Evolutionary conservation across 64 coral and sea anemone genomes (phyloP).

Genomic region (Hydrozoanthus tunicans): DNA sequence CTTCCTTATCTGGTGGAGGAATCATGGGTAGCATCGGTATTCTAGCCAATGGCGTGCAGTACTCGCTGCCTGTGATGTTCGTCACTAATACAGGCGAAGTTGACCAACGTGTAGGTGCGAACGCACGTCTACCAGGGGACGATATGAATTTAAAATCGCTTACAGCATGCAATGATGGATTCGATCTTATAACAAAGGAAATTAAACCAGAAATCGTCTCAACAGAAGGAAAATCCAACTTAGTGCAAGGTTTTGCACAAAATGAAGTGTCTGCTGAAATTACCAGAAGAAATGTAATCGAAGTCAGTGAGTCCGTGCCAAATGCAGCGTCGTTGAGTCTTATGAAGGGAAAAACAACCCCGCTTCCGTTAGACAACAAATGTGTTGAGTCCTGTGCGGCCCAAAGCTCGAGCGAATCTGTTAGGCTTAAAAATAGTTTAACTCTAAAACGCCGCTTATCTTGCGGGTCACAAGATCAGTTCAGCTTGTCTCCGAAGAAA

Average conservation of each 20-base stretch:
- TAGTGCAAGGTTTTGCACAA: background rate
- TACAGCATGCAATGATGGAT: background rate
- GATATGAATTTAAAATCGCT: background rate
- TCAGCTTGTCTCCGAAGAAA: background rate
- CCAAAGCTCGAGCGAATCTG: background rate
- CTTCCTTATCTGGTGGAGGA: slow-evolving; percentile 40
- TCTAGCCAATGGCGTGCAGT: slow-evolving; percentile 44
- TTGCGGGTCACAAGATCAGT: background rate
- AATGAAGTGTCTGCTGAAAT: background rate
- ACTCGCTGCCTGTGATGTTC: slow-evolving; percentile 21
- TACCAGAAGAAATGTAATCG: too few species aligned
- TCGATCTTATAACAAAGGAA: background rate
- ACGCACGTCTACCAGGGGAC: background rate
- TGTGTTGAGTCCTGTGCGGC: too few species aligned
- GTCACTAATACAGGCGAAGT: background rate
- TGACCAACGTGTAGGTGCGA: background rate
- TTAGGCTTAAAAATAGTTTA: background rate
- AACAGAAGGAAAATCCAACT: background rate
- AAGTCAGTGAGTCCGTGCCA: background rate
- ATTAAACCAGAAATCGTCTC: background rate
- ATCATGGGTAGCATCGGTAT: slow-evolving; percentile 62
- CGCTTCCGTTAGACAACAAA: background rate
- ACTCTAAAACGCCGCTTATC: background rate
- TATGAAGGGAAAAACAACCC: background rate
- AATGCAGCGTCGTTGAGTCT: background rate